These are phyloP conservation scores for Agriotes lineatus DNA, from an alignment of 2,888 invertebrate species.

Conservation along the genomic window DNA sequence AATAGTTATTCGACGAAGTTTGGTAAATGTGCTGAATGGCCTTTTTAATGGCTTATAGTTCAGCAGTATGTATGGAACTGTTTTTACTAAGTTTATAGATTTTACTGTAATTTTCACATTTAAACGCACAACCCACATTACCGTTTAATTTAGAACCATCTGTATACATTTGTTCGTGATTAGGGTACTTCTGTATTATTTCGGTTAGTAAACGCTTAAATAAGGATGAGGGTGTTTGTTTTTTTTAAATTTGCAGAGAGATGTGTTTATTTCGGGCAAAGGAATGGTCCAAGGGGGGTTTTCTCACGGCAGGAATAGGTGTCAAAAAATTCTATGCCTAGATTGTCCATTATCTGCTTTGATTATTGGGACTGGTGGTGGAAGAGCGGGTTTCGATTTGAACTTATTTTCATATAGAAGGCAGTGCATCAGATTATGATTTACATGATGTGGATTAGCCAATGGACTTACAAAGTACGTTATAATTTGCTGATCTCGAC, in stretches of 20 bases:
- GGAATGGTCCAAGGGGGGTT: background rate
- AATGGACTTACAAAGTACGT: background rate
- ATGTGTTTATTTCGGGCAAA: background rate
- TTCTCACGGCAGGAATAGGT: background rate
- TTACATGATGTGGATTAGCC: background rate
- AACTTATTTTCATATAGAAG: background rate
- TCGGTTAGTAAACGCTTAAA: background rate
- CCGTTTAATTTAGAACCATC: background rate
- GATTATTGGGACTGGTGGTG: background rate
- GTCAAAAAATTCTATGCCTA: background rate
- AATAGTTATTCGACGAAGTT: background rate
- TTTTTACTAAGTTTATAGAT: background rate
- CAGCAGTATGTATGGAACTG: background rate
- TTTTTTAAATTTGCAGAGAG: background rate
- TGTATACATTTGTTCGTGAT: background rate
- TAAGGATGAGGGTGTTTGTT: background rate
- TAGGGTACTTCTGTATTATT: background rate
- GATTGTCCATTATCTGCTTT: background rate
- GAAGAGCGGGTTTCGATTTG: background rate
- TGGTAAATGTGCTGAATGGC: background rate
- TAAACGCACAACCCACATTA: background rate
- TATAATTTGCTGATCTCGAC: background rate
- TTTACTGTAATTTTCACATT: background rate
- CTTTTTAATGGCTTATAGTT: background rate
- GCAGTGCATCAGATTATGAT: background rate